Evolutionary conservation across 2,888 invertebrate genomes (phyloP).

Genomic region (Ornithoptera priamus): DNA sequence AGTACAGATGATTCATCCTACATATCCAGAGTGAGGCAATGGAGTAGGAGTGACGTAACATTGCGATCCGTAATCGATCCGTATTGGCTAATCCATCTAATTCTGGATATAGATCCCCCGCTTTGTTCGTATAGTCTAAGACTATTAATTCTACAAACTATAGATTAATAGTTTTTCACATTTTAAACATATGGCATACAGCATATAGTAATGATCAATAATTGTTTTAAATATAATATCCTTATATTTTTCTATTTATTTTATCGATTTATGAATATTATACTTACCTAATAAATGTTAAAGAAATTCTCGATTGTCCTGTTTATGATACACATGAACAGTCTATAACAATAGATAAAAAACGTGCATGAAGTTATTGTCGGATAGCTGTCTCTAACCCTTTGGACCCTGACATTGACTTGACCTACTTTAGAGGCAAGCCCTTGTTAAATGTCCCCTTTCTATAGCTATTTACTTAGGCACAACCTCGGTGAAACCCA

Average conservation of each 20-base stretch:
- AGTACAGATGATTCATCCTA: conserved; percentile 14
- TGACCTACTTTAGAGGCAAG: conserved; percentile 52
- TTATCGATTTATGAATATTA: neutral
- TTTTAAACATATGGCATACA: no score
- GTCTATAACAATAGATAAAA: neutral
- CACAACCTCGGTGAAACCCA: conserved; percentile 23
- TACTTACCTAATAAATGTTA: neutral
- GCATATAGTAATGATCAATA: no score
- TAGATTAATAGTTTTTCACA: no score
- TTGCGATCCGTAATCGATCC: conserved; percentile 31
- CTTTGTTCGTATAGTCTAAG: conserved; percentile 33
- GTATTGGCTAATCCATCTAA: conserved; percentile 43
- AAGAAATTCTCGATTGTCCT: neutral
- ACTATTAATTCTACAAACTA: no score
- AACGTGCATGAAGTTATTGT: neutral
- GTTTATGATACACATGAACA: neutral
- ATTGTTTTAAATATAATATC: neutral
- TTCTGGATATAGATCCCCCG: conserved; percentile 36
- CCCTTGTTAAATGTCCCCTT: conserved; percentile 44
- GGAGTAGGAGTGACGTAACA: conserved; percentile 26
- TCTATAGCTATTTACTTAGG: conserved; percentile 26
- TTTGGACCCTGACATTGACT: conserved; percentile 57
- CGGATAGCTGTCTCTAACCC: conserved; percentile 41
- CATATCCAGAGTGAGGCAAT: conserved; percentile 12
- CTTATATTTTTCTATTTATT: neutral